Evolutionary conservation across 2,888 invertebrate species (phyloP), one percentile per base, ranked within the genome.

Genomic region (Ochropleura plecta): DNA sequence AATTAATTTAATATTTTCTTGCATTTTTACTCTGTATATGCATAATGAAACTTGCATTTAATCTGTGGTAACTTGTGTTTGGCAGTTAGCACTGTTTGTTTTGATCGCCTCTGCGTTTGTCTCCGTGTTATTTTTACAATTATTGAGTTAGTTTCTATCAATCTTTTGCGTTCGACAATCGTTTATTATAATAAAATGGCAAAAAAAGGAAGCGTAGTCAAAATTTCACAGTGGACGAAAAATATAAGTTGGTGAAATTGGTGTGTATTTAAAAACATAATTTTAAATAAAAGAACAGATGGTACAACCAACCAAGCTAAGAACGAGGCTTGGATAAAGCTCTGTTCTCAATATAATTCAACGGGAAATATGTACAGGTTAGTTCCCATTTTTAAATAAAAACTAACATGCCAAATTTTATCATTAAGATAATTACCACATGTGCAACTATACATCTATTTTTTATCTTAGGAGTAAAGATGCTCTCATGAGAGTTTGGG

Each of bases 401-500:
- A 64, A 46, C 20, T 0, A 16, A 64, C 16, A 59, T 59, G 40
- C 8, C 59, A 16, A 16, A 40, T 59, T 59, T 59, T 46, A 46
- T 5, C n/a, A 62, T 44, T 46, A 44, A n/a, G n/a, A 62, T 4
- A n/a, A 63, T 5, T 46, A 63, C 62, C 62, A 63, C 20, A 14
- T 20, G n/a, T 20, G 44, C 5, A 12, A n/a, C 12, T n/a, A 48
- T n/a, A 20, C 3, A 5, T n/a, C 10, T n/a, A n/a, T 14, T 3
- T 48, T 55, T 46, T 46, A 67, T 68, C 16, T 44, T 46, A 57
- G 46, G 20, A 57, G 55, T 68, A 78, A 76, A 64, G 75, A 81
- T 16, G 67, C 68, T 20, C 64, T 81, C 6, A 57, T 81, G 14
- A 76, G 72, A 48, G 57, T 82, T 3, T 81, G 78, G 78, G 78